Conservation (phyloP, 1,140 invertebrate genomes). For the Cheumatopsyche charites region DNA sequence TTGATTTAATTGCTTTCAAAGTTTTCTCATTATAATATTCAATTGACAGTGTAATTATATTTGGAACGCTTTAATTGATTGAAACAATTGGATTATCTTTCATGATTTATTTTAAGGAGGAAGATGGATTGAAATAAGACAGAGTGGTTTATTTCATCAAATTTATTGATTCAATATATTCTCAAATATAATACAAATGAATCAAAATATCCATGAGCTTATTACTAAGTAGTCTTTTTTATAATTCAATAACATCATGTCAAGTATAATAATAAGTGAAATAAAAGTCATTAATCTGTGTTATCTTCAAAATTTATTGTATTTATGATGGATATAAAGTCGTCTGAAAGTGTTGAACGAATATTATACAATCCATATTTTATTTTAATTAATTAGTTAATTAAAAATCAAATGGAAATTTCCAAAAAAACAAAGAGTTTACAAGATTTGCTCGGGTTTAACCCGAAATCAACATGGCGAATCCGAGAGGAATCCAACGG, state of each 20-base stretch:
- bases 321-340: slow-evolving; percentile 49
- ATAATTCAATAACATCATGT: neutral
- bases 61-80: too few species aligned
- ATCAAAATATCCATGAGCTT: neutral
- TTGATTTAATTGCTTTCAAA: too few species aligned
- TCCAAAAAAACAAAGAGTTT: slow-evolving; percentile 37
- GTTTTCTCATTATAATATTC: too few species aligned
- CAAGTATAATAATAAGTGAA: neutral
- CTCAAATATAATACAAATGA: neutral
- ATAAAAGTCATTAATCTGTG: slow-evolving; percentile 22
- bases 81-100: too few species aligned
- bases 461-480: slow-evolving; percentile 31
- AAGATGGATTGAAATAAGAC: too few species aligned
- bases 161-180: slow-evolving; percentile 6
- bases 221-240: neutral
- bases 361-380: slow-evolving; percentile 48
- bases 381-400: slow-evolving; percentile 32
- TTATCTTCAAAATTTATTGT: slow-evolving; percentile 50
- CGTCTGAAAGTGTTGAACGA: slow-evolving; percentile 48
- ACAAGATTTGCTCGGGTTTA: slow-evolving; percentile 9
- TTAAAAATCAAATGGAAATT: slow-evolving; percentile 38
- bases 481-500: slow-evolving; percentile 27
- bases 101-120: too few species aligned
- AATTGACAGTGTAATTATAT: too few species aligned
- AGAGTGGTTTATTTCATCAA: neutral